These are phyloP conservation scores for Dastarcus helophoroides DNA, from an alignment of 2,888 invertebrate genomes.

Conservation along the genomic window DNA sequence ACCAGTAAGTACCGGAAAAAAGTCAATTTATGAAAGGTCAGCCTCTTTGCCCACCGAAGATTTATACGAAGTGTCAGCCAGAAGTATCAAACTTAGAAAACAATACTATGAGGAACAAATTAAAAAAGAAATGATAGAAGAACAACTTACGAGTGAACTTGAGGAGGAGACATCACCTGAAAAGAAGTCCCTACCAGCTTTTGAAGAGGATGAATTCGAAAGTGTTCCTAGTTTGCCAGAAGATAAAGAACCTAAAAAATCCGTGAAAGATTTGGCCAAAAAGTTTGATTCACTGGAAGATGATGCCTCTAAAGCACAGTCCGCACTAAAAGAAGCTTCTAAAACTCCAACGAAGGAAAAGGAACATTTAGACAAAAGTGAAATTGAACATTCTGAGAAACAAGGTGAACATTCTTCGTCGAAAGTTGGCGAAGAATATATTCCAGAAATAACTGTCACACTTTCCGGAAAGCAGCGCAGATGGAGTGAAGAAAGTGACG, in stretches of 20 bases:
- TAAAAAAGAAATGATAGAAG: conserved; percentile 46
- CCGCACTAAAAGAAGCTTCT: neutral
- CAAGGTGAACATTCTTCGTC: conserved; percentile 28
- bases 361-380: conserved; percentile 42
- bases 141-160: conserved; percentile 38
- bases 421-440: conserved; percentile 24
- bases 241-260: conserved; percentile 5
- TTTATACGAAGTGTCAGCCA: conserved; percentile 41
- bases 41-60: conserved; percentile 41
- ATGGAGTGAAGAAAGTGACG: conserved; percentile 35
- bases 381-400: conserved; percentile 40
- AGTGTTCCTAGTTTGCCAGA: conserved; percentile 16
- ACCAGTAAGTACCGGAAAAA: conserved; percentile 26
- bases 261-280: conserved; percentile 1
- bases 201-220: conserved; percentile 19
- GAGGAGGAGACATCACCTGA: conserved; percentile 40
- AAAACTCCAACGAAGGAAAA: conserved; percentile 28
- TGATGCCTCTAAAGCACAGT: neutral
- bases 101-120: conserved; percentile 50
- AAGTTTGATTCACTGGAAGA: conserved; percentile 3
- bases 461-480: conserved; percentile 35
- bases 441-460: conserved; percentile 36
- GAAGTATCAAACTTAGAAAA: conserved; percentile 43
- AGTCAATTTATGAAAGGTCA: conserved; percentile 38
- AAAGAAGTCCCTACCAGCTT: conserved; percentile 31